Conservation (phyloP, 2,797 vertebrate genomes). For the Mormyrus proboscirostris region DNA sequence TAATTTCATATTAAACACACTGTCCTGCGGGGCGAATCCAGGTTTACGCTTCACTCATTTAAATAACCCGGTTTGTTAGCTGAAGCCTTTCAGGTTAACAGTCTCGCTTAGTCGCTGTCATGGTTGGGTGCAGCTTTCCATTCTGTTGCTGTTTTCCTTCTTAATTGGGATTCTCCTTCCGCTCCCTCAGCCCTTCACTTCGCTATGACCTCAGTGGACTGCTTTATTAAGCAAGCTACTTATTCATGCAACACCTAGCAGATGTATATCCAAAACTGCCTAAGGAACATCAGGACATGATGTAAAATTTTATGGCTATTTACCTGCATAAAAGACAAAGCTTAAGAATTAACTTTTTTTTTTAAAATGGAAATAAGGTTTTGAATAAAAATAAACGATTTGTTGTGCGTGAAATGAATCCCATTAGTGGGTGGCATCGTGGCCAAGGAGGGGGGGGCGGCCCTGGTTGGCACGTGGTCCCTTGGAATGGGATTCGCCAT, state of each 20-base stretch:
- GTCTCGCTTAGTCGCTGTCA: not conserved
- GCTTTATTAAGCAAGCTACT: not conserved
- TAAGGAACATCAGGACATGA: not conserved
- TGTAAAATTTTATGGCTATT: conserved; percentile 2
- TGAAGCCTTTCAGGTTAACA: not conserved
- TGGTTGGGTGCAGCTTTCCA: not conserved
- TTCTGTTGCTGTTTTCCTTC: not conserved
- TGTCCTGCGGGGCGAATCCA: not conserved
- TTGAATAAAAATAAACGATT: conserved; percentile 3
- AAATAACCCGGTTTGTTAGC: not conserved
- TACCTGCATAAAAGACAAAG: not conserved
- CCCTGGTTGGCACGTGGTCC: not conserved
- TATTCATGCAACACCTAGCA: not conserved
- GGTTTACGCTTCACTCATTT: not conserved
- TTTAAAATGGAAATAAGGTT: not conserved
- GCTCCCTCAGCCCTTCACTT: not conserved
- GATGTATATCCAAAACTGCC: not conserved
- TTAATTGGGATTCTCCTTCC: conserved; percentile 7
- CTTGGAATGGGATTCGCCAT: not conserved
- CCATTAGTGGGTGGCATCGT: not conserved
- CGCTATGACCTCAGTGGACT: not conserved
- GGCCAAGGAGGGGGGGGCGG: not conserved
- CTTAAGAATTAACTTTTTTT: not conserved
- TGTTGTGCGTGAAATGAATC: not conserved
- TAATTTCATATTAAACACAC: not conserved